Evolutionary conservation across 92 coral and sea anemone genomes (phyloP).

Genomic region (Epizoanthus rinbou): DNA sequence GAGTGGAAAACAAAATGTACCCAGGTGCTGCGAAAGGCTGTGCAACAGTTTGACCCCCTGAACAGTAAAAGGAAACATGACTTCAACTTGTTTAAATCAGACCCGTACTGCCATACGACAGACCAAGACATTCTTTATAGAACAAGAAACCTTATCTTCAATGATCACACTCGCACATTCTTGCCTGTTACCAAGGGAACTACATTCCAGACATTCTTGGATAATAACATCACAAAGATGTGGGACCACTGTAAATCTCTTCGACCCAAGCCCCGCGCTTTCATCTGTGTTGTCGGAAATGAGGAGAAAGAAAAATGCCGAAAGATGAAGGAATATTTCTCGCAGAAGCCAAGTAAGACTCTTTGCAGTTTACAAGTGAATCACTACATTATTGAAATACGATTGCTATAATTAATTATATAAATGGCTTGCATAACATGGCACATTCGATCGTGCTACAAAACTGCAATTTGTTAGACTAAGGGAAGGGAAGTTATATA

Average conservation of each 20-base stretch:
- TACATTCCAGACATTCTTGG: slow-evolving; percentile 42
- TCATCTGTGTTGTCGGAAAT: slow-evolving; percentile 65
- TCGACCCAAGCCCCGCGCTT: slow-evolving; percentile 65
- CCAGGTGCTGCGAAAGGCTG: slow-evolving; percentile 31
- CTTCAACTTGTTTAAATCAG: slow-evolving; percentile 57
- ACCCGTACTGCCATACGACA: slow-evolving; percentile 47
- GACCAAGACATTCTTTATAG: not conserved
- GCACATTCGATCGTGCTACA: too few species aligned
- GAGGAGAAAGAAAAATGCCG: slow-evolving; percentile 51
- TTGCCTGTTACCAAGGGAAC: slow-evolving; percentile 9
- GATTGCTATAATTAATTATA: not conserved
- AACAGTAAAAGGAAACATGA: slow-evolving; percentile 1
- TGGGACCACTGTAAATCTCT: slow-evolving; percentile 52
- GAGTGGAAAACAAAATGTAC: not conserved
- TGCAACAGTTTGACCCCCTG: not conserved
- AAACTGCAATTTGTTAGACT: too few species aligned
- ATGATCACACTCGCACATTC: slow-evolving; percentile 37
- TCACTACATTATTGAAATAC: too few species aligned
- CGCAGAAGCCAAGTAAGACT: slow-evolving; percentile 34
- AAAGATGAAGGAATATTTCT: slow-evolving; percentile 33
- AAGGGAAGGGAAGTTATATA: too few species aligned
- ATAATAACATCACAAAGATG: not conserved
- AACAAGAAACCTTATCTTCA: slow-evolving; percentile 54
- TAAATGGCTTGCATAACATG: too few species aligned
- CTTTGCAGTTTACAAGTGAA: too few species aligned